Evolutionary conservation across 2,797 vertebrate genomes (phyloP).

Genomic region (Eleutherodactylus coqui): DNA sequence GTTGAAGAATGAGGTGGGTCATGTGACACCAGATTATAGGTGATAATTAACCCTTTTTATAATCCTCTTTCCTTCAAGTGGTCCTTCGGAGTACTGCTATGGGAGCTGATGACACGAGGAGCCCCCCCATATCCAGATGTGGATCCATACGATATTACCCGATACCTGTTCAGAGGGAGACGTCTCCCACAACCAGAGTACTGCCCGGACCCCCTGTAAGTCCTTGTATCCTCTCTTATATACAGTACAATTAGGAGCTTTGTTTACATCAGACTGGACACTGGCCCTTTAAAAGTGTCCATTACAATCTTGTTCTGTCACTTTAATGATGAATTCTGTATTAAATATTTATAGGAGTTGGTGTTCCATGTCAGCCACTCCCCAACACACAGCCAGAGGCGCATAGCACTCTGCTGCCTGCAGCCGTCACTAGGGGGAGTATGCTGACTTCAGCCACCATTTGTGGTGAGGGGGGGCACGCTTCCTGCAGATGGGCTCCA

Average conservation of each 20-base stretch:
- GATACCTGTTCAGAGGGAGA: conserved; percentile 87
- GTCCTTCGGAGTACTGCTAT: conserved; percentile 96
- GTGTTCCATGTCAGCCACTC: no score
- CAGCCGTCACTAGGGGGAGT: no score
- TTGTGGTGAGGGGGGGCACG: no score
- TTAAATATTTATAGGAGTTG: no score
- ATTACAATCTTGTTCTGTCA: no score
- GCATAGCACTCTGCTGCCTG: no score
- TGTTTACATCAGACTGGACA: not conserved
- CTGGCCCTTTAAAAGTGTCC: not conserved
- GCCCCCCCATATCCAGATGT: conserved; percentile 91
- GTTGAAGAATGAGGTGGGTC: not conserved
- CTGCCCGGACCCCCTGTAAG: conserved; percentile 91
- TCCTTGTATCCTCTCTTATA: conserved; percentile 63
- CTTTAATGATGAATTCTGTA: no score
- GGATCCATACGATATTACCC: conserved; percentile 92
- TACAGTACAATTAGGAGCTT: not conserved
- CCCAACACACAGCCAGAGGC: no score
- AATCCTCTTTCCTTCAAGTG: conserved; percentile 77
- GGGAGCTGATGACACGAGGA: conserved; percentile 97
- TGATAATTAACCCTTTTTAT: no score
- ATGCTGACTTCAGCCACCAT: no score
- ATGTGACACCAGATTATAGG: not conserved
- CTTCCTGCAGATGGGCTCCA: no score
- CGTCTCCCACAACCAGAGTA: conserved; percentile 92